These are phyloP conservation scores for Pseudococcus viburni DNA, from an alignment of 2,888 invertebrate species.

Conservation along the genomic window DNA sequence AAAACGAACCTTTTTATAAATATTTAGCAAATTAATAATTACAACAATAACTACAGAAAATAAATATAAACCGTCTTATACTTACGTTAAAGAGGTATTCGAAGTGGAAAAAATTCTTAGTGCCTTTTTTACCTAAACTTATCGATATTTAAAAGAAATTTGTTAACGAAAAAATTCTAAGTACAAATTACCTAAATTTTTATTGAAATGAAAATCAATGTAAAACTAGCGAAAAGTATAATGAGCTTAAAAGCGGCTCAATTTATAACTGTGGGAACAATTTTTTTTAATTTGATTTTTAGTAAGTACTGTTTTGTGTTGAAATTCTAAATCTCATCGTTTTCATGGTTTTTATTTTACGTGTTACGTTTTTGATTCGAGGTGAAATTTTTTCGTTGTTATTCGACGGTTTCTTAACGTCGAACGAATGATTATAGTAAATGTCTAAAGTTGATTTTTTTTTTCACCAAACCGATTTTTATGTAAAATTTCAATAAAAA, in stretches of 20 bases:
- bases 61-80: slow-evolving; percentile 3
- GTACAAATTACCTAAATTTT: slow-evolving; percentile 23
- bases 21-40: slow-evolving; percentile 19
- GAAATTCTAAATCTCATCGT: slow-evolving; percentile 45
- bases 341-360: slow-evolving; percentile 51
- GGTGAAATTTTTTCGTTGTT: slow-evolving; percentile 17
- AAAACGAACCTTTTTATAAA: background rate
- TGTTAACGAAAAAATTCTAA: background rate
- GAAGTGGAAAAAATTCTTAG: slow-evolving; percentile 31
- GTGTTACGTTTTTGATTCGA: slow-evolving; percentile 26
- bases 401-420: background rate
- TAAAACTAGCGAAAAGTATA: slow-evolving; percentile 53
- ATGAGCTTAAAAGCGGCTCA: slow-evolving; percentile 63
- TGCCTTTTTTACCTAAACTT: slow-evolving; percentile 49
- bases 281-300: slow-evolving; percentile 60
- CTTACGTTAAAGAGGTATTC: slow-evolving; percentile 10
- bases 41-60: slow-evolving; percentile 3
- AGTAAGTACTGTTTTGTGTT: slow-evolving; percentile 40
- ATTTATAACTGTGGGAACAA: slow-evolving; percentile 63
- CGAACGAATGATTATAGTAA: slow-evolving; percentile 21
- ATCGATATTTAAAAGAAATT: slow-evolving; percentile 28
- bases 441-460: slow-evolving; percentile 34
- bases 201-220: slow-evolving; percentile 47
- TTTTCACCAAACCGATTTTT: slow-evolving; percentile 16
- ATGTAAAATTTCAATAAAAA: slow-evolving; percentile 51